phyloP scores from a whole-genome alignment of 1,140 invertebrate genomes.

The Ylistrum balloti region DNA sequence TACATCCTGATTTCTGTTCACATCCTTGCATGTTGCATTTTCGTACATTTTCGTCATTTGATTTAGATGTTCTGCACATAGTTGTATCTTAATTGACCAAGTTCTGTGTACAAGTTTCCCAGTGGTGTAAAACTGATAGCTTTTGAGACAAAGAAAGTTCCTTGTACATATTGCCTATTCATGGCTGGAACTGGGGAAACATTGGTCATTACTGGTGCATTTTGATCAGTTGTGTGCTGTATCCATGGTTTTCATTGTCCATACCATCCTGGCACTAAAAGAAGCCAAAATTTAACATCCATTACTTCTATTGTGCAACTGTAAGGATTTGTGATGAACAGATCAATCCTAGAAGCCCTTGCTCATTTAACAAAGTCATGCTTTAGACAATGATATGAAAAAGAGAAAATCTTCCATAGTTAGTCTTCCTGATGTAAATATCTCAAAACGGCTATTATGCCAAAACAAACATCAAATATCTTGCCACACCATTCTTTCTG shows the following conservation, averaged over 20 bases:
- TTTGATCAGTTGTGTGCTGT: not conserved
- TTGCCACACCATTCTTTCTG: not conserved
- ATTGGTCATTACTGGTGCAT: not conserved
- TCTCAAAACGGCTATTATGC: not conserved
- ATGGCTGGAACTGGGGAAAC: not conserved
- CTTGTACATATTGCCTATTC: too few species aligned
- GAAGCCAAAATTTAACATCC: not conserved
- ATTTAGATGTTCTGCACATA: not conserved
- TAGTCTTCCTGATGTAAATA: not conserved
- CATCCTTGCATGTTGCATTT: slow-evolving; percentile 33
- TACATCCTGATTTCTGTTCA: not conserved
- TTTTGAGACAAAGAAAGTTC: too few species aligned
- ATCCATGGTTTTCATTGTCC: not conserved
- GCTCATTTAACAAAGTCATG: not conserved
- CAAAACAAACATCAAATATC: not conserved
- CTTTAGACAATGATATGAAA: not conserved
- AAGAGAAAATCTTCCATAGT: not conserved
- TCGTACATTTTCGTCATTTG: not conserved
- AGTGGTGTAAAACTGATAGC: not conserved
- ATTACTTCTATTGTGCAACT: not conserved
- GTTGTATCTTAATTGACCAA: not conserved
- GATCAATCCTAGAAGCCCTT: not conserved
- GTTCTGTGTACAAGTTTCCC: not conserved
- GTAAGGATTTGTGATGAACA: not conserved
- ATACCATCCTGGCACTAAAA: too few species aligned